phyloP scores from a whole-genome alignment of 2,888 invertebrate genomes.

The Unio delphinus region DNA sequence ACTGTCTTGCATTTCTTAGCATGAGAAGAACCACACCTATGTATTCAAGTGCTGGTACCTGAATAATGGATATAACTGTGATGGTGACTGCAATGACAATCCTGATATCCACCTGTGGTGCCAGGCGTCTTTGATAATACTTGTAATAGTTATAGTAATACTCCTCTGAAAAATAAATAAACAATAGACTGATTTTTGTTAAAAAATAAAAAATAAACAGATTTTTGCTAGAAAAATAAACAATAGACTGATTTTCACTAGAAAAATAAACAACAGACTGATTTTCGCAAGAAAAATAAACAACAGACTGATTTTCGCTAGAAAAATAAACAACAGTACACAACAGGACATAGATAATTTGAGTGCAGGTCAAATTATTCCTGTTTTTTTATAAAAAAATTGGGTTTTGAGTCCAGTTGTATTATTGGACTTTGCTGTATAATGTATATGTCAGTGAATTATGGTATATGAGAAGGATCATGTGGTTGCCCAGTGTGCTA shows the following conservation, averaged over 20 bases:
- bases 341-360: too few species aligned
- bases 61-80: slow-evolving; percentile 87
- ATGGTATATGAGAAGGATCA: too few species aligned
- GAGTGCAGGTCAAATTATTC: too few species aligned
- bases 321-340: background rate
- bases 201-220: background rate
- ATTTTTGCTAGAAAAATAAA: background rate
- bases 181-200: background rate
- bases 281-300: background rate
- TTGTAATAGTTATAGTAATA: slow-evolving; percentile 93
- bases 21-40: too few species aligned
- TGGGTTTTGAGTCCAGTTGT: too few species aligned
- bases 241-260: too few species aligned
- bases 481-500: too few species aligned
- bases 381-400: too few species aligned
- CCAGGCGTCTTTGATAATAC: slow-evolving; percentile 88
- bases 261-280: background rate
- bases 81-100: slow-evolving; percentile 89
- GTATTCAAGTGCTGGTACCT: slow-evolving; percentile 74
- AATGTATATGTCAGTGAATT: too few species aligned
- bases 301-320: background rate
- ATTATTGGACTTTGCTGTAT: too few species aligned
- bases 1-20: too few species aligned
- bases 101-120: slow-evolving; percentile 92
- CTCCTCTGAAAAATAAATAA: slow-evolving; percentile 75